Evolutionary conservation across 2,113 vertebrate genomes (phyloP).

Genomic region (Hippocampus abdominalis): DNA sequence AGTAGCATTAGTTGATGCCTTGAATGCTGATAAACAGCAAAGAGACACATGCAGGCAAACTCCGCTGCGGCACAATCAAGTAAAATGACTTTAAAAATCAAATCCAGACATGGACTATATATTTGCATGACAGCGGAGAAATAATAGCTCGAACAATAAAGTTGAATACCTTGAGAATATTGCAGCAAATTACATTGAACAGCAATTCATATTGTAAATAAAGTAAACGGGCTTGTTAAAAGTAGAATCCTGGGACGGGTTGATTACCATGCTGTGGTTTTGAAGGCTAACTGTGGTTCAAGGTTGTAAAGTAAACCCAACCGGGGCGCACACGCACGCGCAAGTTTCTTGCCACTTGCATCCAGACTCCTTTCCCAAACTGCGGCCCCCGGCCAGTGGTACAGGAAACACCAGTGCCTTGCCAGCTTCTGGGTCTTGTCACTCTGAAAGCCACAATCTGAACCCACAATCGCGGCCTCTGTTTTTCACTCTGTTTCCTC

Average conservation of each 20-base stretch:
- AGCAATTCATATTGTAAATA: constrained; percentile 30
- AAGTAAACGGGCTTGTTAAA: constrained; percentile 34
- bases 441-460: constrained; percentile 62
- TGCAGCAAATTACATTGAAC: constrained; percentile 22
- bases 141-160: constrained; percentile 15
- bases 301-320: constrained; percentile 68
- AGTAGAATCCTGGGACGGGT: constrained; percentile 34
- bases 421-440: constrained; percentile 73
- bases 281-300: constrained; percentile 67
- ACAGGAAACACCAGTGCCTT: constrained; percentile 60
- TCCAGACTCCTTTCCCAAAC: constrained; percentile 10
- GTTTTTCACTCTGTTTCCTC: constrained; percentile 65
- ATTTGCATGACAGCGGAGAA: constrained; percentile 11
- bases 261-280: constrained; percentile 47
- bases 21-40: constrained; percentile 23
- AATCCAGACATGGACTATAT: constrained; percentile 17
- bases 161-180: constrained; percentile 17
- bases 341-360: constrained; percentile 24
- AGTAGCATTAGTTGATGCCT: constrained; percentile 12
- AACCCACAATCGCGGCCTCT: constrained; percentile 60
- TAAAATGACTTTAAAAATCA: constrained; percentile 16
- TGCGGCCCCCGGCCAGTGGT: constrained; percentile 34
- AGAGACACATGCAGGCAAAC: constrained; percentile 13
- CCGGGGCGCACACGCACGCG: constrained; percentile 16
- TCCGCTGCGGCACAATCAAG: constrained; percentile 10